A percentile compares a stretch with the other conserved stretches of the same genome.
phyloP scores from a whole-genome alignment of 2,888 invertebrate species.

The Drosophila multiciliata region DNA sequence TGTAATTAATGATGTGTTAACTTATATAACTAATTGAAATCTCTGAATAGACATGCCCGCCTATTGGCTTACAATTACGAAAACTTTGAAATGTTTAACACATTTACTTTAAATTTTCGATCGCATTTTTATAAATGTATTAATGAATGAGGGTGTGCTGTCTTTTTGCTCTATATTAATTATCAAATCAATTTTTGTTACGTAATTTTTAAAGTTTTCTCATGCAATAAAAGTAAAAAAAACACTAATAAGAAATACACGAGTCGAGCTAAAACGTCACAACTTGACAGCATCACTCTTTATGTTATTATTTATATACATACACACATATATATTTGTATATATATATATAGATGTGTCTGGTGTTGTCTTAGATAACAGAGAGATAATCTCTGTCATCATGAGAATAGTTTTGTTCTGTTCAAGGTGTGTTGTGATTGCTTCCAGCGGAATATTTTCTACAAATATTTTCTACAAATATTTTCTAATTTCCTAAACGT shows the following conservation, averaged over 20 bases:
- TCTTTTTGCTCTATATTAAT: constrained; percentile 11
- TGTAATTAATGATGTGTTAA: background rate
- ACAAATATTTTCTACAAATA: background rate
- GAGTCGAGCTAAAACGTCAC: constrained; percentile 46
- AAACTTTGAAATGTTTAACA: constrained; percentile 14
- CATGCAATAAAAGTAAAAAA: constrained; percentile 1
- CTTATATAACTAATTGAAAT: background rate
- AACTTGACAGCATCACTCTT: constrained; percentile 27
- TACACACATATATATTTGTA: background rate
- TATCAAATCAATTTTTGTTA: constrained; percentile 22
- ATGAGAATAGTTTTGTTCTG: background rate
- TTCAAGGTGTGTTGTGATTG: constrained; percentile 5
- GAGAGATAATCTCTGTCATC: constrained; percentile 20
- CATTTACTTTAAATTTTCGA: constrained; percentile 7
- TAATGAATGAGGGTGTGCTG: background rate
- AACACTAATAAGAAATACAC: constrained; percentile 38
- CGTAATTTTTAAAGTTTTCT: constrained; percentile 28
- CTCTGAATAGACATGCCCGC: background rate
- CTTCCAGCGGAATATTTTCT: constrained; percentile 2
- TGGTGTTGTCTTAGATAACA: constrained; percentile 24
- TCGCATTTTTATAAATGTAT: background rate
- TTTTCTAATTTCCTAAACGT: background rate
- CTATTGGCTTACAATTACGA: background rate
- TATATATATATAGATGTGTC: background rate
- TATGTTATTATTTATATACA: too few relatives aligned